Evolutionary conservation across 2,888 invertebrate species (phyloP), one percentile per base, ranked within the genome.

Genomic region (Formica aserva): DNA sequence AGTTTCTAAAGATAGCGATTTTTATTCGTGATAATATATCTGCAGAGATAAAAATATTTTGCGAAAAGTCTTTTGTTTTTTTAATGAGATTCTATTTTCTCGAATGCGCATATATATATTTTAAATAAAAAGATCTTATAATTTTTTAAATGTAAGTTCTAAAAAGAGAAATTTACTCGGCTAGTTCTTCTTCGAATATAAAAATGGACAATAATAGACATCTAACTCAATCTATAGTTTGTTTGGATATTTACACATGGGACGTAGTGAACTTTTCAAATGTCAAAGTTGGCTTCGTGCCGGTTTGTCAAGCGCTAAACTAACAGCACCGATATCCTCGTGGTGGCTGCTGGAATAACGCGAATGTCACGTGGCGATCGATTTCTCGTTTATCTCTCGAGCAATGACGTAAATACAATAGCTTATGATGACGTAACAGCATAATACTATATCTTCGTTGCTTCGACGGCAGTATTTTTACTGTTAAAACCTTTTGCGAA

Each of bases 341-440:
- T 9, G 29, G 55, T 38, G 18, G 32, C 45, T 35, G 63, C 52
- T 48, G 32, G 41, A 57, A 69, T 80, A 57, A 45, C 32, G 78
- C 32, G 71, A 78, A 78, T 71, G 72, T 80, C 78, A 71, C 71
- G 41, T 71, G 41, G 22, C 57, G 32, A 45, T 22, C 45, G 71
- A 45, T 72, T 60, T 80, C 57, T 45, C 72, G 35, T 71, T 80
- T 72, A 80, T 80, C 78, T 72, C 72, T 13, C 32, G 71, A 41
- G n/a, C 41, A 41, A 32, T 71, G 72, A 80, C 72, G 60, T 41
- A 60, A 60, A 18, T 41, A 52, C 69, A n/a, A 52, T 72, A 45
- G 18, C 60, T 60, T n/a, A 55, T 69, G 72, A 80, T 35, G 66
- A 76, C 52, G 26, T 55, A 55, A 77, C 52, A 22, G 29, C 18